Percentiles rank a stretch among this genome's conserved stretches.
Evolutionary conservation across 2,797 vertebrate genomes (phyloP).

Genomic region (Pteropus rufus): DNA sequence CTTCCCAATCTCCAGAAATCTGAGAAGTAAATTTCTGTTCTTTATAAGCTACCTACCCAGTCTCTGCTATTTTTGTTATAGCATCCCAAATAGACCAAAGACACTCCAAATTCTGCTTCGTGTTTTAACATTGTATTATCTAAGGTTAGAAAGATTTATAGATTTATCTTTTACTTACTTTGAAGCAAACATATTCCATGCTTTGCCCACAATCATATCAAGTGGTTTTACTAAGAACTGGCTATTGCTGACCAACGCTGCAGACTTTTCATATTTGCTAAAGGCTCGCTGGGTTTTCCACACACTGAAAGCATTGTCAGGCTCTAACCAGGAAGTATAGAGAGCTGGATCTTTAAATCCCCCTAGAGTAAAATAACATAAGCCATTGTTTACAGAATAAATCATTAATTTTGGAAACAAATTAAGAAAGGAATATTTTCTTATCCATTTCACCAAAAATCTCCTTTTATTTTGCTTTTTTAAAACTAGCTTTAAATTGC

Average conservation of each 20-base stretch:
- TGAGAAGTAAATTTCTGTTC: background rate
- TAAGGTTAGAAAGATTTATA: background rate
- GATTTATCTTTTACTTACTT: conserved; percentile 86
- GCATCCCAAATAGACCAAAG: background rate
- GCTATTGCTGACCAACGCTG: conserved; percentile 95
- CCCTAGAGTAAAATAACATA: conserved; percentile 79
- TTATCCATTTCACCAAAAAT: background rate
- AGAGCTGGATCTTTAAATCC: conserved; percentile 89
- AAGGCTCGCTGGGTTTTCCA: conserved; percentile 93
- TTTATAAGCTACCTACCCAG: background rate
- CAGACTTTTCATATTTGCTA: conserved; percentile 94
- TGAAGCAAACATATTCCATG: conserved; percentile 99
- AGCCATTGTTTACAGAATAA: background rate
- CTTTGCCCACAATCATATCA: conserved; percentile 91
- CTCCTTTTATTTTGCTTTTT: background rate
- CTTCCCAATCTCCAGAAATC: background rate
- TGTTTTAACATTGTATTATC: background rate
- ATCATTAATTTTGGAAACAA: background rate
- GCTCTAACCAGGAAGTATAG: conserved; percentile 91
- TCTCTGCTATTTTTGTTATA: background rate
- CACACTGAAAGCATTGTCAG: conserved; percentile 83
- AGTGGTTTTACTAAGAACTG: conserved; percentile 92
- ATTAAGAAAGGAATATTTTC: background rate
- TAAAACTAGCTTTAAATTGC: background rate
- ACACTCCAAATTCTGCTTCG: background rate